phyloP scores from a whole-genome alignment of 2,797 vertebrate species.

The Acanthiza pusilla region DNA sequence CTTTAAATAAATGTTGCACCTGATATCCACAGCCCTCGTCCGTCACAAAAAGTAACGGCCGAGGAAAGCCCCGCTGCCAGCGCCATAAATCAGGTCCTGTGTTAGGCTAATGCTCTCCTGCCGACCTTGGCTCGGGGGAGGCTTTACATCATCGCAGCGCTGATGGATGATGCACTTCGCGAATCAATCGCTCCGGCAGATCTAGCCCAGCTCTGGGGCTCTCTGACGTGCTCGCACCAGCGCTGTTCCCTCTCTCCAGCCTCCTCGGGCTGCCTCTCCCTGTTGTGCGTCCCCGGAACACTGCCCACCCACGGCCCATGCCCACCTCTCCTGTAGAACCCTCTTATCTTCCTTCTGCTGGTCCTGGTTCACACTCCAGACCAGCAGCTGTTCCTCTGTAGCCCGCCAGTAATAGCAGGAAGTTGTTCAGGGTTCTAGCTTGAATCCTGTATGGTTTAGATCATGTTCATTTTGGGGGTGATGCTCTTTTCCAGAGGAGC shows the following conservation, averaged over 20 bases:
- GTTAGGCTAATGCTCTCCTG: rapidly evolving
- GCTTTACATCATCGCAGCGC: neutral
- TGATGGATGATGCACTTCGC: neutral
- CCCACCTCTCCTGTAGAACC: neutral
- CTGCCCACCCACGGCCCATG: neutral
- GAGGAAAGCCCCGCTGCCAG: neutral
- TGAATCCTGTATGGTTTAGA: neutral
- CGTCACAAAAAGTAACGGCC: neutral
- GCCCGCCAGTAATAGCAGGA: neutral
- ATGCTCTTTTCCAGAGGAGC: neutral
- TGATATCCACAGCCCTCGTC: neutral
- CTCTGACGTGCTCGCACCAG: neutral
- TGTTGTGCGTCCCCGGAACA: neutral
- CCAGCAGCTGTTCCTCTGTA: neutral
- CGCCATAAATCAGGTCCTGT: rapidly evolving
- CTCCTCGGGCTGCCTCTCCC: no score
- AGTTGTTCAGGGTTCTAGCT: neutral
- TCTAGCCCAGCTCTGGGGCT: neutral
- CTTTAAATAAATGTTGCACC: neutral
- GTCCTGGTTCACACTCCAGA: neutral
- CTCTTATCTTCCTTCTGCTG: neutral
- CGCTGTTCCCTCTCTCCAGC: neutral
- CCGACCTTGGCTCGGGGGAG: neutral
- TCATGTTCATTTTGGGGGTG: rapidly evolving
- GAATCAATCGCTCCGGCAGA: neutral